These are phyloP conservation scores for Trichopoda pennipes DNA, from an alignment of 2,888 invertebrate species.

Conservation along the genomic window DNA sequence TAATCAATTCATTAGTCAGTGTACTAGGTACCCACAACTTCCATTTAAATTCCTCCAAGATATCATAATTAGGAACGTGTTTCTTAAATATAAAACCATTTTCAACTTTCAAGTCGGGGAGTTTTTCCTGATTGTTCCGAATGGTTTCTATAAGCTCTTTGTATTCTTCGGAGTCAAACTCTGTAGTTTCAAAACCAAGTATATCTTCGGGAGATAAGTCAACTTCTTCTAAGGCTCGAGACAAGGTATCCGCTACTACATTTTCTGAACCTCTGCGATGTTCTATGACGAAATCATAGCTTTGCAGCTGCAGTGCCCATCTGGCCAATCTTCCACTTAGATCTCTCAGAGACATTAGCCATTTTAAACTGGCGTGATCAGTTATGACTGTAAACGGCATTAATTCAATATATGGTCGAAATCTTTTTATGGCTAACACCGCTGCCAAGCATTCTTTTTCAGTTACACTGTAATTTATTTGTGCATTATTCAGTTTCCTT, in stretches of 20 bases:
- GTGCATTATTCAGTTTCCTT: neutral
- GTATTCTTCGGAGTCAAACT: slow-evolving; percentile 32
- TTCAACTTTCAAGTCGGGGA: slow-evolving; percentile 23
- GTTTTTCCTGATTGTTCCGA: slow-evolving; percentile 11
- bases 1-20: neutral
- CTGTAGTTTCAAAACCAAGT: slow-evolving; percentile 17
- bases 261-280: too few relatives aligned
- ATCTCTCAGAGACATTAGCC: too few relatives aligned
- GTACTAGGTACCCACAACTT: slow-evolving; percentile 45
- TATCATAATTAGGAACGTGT: too few relatives aligned
- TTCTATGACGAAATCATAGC: too few relatives aligned
- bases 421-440: neutral
- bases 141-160: slow-evolving; percentile 10
- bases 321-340: too few relatives aligned
- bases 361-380: too few relatives aligned
- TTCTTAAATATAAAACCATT: neutral
- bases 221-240: too few relatives aligned
- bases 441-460: too few relatives aligned
- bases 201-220: neutral
- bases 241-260: neutral
- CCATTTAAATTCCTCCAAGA: slow-evolving; percentile 18
- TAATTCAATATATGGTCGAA: too few relatives aligned
- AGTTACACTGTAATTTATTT: too few relatives aligned
- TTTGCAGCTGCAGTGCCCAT: too few relatives aligned
- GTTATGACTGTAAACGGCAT: too few relatives aligned